Base-by-base conservation (phyloP, 2,113 vertebrate species). In the Nycticebus coucang region DNA sequence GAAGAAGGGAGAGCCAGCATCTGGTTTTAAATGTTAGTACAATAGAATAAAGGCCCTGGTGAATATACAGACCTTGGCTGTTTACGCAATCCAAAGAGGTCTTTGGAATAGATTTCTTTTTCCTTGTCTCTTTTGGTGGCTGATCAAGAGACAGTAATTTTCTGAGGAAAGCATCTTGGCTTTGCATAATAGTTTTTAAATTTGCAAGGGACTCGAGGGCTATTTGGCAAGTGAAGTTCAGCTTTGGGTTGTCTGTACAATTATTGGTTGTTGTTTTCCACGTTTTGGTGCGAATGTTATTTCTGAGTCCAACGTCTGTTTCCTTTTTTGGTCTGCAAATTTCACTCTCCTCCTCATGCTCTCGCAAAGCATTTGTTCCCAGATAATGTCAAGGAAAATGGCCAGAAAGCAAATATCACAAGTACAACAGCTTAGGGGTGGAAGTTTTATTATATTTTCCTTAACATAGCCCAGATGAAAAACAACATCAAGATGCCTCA, bases 11-110 rank as follows among this genome's bases (percentile, higher is more conserved):
- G 37, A 83, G 79, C 60, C 87, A 74, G 92, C 88, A 85, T 92
- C 94, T 96, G 96, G 91, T 90, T 85, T 92, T 78, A 87, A 87
- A 78, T 68, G 68, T 50, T 72, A 66, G 64, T 74, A 94, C 93
- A 87, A 80, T 91, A 80, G 79, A 82, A 93, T 74, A 78, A 90
- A 83, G 84, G 59, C 69, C 84, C 64, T 82, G 30, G 82, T 57
- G 92, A 89, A 84, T 78, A 37, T 41, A 59, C 79, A 74, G 92
- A 55, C 18, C 45, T 71, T 92, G 13, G 1, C 4, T 77, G 84
- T 95, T 92, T 57, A 72, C 60, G 75, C 50, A 68, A 14, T 86
- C 81, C 18, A 41, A 60, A 14, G 55, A n/a, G 22, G 26, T 30
- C 81, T 96, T 59, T 2, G 18, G 57, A 53, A 55, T 33, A 94